A percentile compares a stretch with the other conserved stretches of the same genome.
Conservation (phyloP, 2,797 vertebrate genomes). For the Coregonus ussuriensis region DNA sequence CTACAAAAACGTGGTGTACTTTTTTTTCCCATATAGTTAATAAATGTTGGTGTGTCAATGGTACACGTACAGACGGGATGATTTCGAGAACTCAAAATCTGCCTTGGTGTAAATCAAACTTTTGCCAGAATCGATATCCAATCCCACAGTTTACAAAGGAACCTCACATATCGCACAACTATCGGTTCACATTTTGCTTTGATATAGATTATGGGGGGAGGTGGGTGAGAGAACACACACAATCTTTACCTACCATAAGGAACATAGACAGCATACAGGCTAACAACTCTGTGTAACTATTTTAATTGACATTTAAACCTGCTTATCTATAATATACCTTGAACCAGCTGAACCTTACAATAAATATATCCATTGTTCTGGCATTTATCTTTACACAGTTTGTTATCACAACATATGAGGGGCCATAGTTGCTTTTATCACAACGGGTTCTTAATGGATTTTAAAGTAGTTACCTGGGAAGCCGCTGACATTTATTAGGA, state of each 20-base stretch:
- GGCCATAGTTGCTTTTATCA: conserved; percentile 86
- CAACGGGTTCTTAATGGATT: conserved; percentile 92
- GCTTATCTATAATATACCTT: conserved; percentile 67
- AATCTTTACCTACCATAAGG: neutral
- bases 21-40: neutral
- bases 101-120: neutral
- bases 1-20: neutral
- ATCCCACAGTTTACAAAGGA: neutral
- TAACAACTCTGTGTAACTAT: conserved; percentile 23
- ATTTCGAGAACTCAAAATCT: neutral
- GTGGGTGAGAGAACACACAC: neutral
- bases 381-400: conserved; percentile 10
- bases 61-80: neutral
- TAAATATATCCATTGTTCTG: conserved; percentile 1
- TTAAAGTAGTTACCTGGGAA: conserved; percentile 98
- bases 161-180: neutral
- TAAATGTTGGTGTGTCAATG: neutral
- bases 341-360: conserved; percentile 46
- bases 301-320: conserved; percentile 62
- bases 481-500: conserved; percentile 94
- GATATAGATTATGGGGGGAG: neutral
- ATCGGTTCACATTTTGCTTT: neutral
- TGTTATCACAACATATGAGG: conserved; percentile 84
- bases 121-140: neutral
- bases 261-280: neutral